Percentiles rank a stretch among this genome's conserved stretches.
Conservation (phyloP, 2,888 invertebrate species). For the Yponomeuta malinellus region DNA sequence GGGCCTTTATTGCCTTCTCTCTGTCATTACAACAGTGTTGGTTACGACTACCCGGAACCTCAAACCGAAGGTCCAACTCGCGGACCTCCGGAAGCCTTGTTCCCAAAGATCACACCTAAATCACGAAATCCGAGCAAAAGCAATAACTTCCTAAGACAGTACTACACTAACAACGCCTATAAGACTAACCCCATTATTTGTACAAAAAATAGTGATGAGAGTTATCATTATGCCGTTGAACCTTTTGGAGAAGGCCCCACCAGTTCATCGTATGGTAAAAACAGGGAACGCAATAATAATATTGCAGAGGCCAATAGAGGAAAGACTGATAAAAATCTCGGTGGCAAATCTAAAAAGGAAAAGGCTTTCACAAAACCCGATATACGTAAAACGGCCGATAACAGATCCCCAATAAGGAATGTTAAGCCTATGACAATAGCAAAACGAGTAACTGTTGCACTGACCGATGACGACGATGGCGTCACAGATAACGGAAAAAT, state of each 20-base stretch:
- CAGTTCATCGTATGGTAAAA: background rate
- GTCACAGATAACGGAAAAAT: constrained; percentile 15
- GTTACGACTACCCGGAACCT: background rate
- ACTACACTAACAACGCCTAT: background rate
- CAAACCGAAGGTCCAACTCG: background rate
- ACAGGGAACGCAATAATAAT: background rate
- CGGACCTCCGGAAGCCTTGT: background rate
- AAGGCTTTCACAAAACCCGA: background rate
- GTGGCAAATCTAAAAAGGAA: background rate
- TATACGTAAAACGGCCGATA: background rate
- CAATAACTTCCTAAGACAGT: background rate
- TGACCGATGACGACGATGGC: constrained; percentile 7
- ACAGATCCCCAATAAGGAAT: constrained; percentile 29
- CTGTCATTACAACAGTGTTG: background rate
- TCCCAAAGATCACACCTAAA: background rate
- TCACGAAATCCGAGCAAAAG: background rate
- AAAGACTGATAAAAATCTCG: background rate
- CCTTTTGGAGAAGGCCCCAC: background rate
- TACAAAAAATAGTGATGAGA: background rate
- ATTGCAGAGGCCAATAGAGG: constrained; percentile 24
- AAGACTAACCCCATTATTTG: constrained; percentile 10
- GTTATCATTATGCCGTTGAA: background rate
- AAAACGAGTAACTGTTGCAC: constrained; percentile 21
- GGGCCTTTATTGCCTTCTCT: background rate
- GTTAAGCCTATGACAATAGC: constrained; percentile 50